Conservation (phyloP, 2,888 invertebrate species). For the Operophtera brumata region DNA sequence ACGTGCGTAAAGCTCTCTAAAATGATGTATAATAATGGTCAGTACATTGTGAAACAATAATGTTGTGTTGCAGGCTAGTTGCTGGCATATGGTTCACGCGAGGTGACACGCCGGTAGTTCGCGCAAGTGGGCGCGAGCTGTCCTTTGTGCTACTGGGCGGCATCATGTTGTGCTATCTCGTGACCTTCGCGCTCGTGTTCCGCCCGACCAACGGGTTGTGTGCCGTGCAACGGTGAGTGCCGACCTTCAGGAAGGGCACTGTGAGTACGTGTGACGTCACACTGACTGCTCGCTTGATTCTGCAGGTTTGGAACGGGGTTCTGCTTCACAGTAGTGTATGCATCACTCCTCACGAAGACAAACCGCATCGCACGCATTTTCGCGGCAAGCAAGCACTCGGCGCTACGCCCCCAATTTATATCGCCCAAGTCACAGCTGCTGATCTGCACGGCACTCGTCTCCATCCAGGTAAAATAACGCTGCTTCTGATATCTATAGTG, state of each 20-base stretch:
- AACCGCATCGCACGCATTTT: conserved; percentile 98
- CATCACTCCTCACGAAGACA: conserved; percentile 97
- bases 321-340: conserved; percentile 98
- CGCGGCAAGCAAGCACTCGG: conserved; percentile 95
- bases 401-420: conserved; percentile 95
- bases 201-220: conserved; percentile 93
- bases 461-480: conserved; percentile 85
- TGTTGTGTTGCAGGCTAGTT: conserved; percentile 74
- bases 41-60: too few relatives aligned
- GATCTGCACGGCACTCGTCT: conserved; percentile 92
- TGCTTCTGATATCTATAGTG: background rate
- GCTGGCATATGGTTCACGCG: conserved; percentile 88
- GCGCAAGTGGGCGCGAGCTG: conserved; percentile 94
- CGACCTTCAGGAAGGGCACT: background rate
- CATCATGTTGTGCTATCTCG: conserved; percentile 93
- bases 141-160: conserved; percentile 95
- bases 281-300: background rate
- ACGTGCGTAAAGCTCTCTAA: conserved; percentile 63
- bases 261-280: too few relatives aligned
- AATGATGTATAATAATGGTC: too few relatives aligned
- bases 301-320: conserved; percentile 91
- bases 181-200: conserved; percentile 94
- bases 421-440: conserved; percentile 93
- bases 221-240: conserved; percentile 88
- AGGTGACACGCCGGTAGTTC: conserved; percentile 96